Conservation (phyloP, 2,113 vertebrate genomes). For the Apteryx owenii region DNA sequence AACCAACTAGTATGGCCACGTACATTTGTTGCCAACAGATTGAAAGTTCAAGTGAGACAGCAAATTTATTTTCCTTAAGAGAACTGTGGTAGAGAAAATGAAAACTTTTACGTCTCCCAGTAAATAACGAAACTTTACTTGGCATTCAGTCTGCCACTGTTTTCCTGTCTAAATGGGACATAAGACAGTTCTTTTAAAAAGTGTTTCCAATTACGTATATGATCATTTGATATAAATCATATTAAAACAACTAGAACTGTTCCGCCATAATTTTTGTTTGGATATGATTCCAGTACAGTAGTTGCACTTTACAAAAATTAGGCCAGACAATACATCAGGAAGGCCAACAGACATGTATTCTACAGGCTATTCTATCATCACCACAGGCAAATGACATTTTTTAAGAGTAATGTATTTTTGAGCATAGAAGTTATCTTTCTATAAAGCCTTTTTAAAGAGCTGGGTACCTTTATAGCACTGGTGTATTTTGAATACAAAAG, state of each 20-base stretch:
- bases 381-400: not conserved
- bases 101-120: not conserved
- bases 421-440: not conserved
- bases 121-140: not conserved
- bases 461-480: not conserved
- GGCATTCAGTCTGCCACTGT: not conserved
- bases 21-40: conserved; percentile 5
- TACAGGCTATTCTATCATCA: not conserved
- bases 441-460: not conserved
- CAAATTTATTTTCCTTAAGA: not conserved
- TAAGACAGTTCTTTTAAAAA: not conserved
- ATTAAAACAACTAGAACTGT: not conserved
- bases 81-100: not conserved
- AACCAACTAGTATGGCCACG: not conserved
- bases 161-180: not conserved
- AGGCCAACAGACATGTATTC: not conserved
- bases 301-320: not conserved
- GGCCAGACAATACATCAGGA: not conserved
- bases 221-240: not conserved
- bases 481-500: not conserved
- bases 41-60: conserved; percentile 1
- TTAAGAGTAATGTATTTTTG: not conserved
- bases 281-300: not conserved
- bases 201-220: not conserved
- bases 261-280: not conserved